A percentile compares a stretch with the other conserved stretches of the same genome.
These are phyloP conservation scores for Chionoecetes opilio DNA, from an alignment of 1,140 invertebrate genomes.

Conservation along the genomic window DNA sequence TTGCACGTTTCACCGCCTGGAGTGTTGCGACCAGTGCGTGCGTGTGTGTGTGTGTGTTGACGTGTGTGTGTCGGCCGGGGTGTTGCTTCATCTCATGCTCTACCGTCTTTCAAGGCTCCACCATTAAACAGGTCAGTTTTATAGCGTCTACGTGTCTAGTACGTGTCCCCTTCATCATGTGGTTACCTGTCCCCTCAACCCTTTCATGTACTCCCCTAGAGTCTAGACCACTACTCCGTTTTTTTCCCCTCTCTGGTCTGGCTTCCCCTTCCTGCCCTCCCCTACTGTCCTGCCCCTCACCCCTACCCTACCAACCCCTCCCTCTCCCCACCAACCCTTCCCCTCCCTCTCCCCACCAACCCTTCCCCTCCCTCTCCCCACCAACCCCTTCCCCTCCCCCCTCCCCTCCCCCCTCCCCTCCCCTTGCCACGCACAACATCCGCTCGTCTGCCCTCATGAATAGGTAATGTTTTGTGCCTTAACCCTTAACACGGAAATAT, in stretches of 20 bases:
- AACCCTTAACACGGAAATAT: constrained; percentile 14
- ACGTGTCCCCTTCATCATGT: background rate
- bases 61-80: background rate
- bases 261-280: background rate
- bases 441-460: constrained; percentile 15
- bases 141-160: background rate
- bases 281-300: too few species aligned
- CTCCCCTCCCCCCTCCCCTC: background rate
- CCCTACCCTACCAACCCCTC: too few species aligned
- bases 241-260: background rate
- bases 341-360: too few species aligned
- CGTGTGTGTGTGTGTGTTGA: background rate
- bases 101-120: background rate
- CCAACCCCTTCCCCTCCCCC: background rate
- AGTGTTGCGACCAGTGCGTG: background rate
- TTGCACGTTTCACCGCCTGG: background rate
- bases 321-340: too few species aligned
- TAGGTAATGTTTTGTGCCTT: background rate
- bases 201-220: background rate
- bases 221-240: background rate
- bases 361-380: background rate
- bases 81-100: background rate
- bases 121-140: constrained; percentile 1
- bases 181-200: background rate
- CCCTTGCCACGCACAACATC: background rate